These are phyloP conservation scores for Microctonus brassicae DNA, from an alignment of 2,888 invertebrate species.

Conservation along the genomic window DNA sequence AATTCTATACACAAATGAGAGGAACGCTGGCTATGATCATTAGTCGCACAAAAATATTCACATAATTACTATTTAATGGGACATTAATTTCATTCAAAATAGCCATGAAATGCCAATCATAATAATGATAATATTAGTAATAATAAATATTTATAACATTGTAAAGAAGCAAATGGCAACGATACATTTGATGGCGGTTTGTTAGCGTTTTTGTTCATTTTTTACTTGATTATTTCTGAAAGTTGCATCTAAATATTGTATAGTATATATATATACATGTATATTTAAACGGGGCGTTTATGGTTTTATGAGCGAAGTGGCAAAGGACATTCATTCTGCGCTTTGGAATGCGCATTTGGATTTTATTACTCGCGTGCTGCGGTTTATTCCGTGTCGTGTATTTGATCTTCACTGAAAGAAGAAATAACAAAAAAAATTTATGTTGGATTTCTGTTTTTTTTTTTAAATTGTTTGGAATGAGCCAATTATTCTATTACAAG, in stretches of 20 bases:
- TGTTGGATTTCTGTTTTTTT: not conserved
- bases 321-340: not conserved
- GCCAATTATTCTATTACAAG: not conserved
- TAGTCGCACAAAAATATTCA: not conserved
- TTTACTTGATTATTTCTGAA: not conserved
- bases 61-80: conserved; percentile 10
- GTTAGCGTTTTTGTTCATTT: not conserved
- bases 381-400: not conserved
- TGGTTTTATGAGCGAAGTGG: not conserved
- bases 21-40: not conserved
- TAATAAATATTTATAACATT: conserved; percentile 11
- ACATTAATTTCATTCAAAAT: conserved; percentile 6
- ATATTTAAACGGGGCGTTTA: not conserved
- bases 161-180: not conserved
- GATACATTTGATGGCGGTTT: not conserved
- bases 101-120: conserved; percentile 22
- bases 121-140: conserved; percentile 14
- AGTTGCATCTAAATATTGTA: not conserved
- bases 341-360: not conserved
- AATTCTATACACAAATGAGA: not conserved
- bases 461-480: not conserved
- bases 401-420: not conserved
- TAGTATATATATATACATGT: not conserved
- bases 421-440: not conserved
- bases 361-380: not conserved